Conservation (phyloP, 92 coral and sea anemone species). For the Bergia sp. region DNA sequence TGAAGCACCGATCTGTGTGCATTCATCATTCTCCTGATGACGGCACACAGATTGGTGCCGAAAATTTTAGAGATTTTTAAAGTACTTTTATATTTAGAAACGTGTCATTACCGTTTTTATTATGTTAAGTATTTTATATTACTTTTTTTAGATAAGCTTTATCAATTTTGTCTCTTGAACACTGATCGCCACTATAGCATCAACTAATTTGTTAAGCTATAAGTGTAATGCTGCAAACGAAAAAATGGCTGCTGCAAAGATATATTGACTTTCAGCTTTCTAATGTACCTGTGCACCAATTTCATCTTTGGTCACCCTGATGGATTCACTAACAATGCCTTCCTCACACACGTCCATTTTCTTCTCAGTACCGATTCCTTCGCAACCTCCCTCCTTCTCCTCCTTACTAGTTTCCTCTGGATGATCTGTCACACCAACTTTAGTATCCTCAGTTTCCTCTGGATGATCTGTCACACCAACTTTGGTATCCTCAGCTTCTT, state of each 20-base stretch:
- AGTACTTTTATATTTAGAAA: too few species aligned
- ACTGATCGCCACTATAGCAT: too few species aligned
- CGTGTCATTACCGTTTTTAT: too few species aligned
- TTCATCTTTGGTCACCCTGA: conserved; percentile 32
- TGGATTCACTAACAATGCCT: background rate
- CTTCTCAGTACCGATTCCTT: background rate
- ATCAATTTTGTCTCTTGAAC: too few species aligned
- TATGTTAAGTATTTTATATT: too few species aligned
- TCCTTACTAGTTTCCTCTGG: background rate
- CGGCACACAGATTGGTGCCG: too few species aligned
- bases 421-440: too few species aligned
- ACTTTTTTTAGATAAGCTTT: too few species aligned
- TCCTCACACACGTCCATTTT: conserved; percentile 11
- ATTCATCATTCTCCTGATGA: too few species aligned
- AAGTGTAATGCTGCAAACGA: background rate
- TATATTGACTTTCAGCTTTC: background rate
- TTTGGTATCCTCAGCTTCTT: background rate
- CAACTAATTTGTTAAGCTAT: background rate
- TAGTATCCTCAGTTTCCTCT: too few species aligned
- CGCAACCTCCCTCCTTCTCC: background rate
- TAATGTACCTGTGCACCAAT: conserved; percentile 26
- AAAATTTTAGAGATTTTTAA: too few species aligned
- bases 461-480: background rate
- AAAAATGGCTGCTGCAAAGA: background rate
- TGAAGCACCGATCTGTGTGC: too few species aligned